phyloP scores from a whole-genome alignment of 1,140 invertebrate species.

The Caenorhabditis remanei region DNA sequence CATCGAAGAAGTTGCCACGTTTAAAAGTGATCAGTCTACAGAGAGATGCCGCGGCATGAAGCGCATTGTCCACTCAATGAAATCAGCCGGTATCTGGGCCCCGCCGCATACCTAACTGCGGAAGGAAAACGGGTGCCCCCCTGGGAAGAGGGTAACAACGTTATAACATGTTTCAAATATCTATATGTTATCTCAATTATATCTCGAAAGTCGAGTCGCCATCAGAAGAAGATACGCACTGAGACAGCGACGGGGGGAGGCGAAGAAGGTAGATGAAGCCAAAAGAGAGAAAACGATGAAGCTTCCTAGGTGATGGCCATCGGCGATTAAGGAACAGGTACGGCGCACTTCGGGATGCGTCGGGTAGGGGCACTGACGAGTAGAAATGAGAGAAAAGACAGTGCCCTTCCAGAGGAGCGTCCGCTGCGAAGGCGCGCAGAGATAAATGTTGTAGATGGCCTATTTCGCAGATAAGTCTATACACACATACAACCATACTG shows the following conservation, averaged over 20 bases:
- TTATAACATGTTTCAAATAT: conserved; percentile 51
- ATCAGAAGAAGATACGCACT: not conserved
- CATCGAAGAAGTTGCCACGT: conserved; percentile 42
- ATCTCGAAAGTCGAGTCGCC: conserved; percentile 54
- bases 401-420: conserved; percentile 47
- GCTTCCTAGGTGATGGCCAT: conserved; percentile 53
- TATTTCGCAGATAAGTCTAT: conserved; percentile 56
- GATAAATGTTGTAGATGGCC: conserved; percentile 56
- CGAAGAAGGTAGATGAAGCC: not conserved
- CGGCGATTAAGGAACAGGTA: conserved; percentile 56
- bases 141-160: conserved; percentile 16
- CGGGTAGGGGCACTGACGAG: conserved; percentile 7
- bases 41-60: not conserved
- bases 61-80: conserved; percentile 11
- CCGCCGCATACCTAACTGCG: conserved; percentile 32
- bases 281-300: not conserved
- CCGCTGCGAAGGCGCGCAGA: conserved; percentile 39
- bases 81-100: conserved; percentile 46
- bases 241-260: not conserved
- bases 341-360: conserved; percentile 51
- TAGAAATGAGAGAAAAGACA: conserved; percentile 38
- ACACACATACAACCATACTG: conserved; percentile 56
- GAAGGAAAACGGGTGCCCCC: conserved; percentile 37
- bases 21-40: conserved; percentile 13
- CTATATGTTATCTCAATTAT: conserved; percentile 52